phyloP scores from a whole-genome alignment of 2,888 invertebrate species.

The Hypsopygia costalis region DNA sequence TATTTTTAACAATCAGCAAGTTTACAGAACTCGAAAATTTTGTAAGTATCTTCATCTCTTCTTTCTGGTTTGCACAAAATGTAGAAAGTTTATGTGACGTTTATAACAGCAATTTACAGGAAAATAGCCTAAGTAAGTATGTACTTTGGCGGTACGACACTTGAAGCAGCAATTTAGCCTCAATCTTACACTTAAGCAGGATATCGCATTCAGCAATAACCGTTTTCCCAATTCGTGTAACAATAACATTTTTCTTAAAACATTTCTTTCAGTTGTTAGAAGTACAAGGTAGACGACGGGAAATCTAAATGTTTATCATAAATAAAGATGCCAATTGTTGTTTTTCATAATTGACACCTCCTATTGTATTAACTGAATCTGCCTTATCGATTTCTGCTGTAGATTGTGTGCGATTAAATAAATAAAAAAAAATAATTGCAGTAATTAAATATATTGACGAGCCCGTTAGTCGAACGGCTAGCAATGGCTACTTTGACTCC shows the following conservation, averaged over 20 bases:
- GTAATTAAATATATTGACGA: no score
- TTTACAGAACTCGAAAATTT: no score
- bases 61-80: neutral
- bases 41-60: no score
- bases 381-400: no score
- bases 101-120: slow-evolving; percentile 1
- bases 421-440: no score
- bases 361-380: no score
- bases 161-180: slow-evolving; percentile 13
- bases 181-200: slow-evolving; percentile 7
- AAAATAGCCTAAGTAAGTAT: neutral
- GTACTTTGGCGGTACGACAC: slow-evolving; percentile 10
- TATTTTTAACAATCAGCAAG: no score
- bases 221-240: slow-evolving; percentile 29
- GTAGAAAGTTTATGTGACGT: neutral
- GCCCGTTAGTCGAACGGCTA: no score
- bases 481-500: no score
- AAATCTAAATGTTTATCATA: slow-evolving; percentile 33
- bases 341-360: no score
- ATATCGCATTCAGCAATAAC: slow-evolving; percentile 19
- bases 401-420: no score
- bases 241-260: slow-evolving; percentile 29
- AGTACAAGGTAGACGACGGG: slow-evolving; percentile 20
- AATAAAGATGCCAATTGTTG: neutral
- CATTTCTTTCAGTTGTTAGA: slow-evolving; percentile 29